phyloP scores from a whole-genome alignment of 2,888 invertebrate species.

The Clostera curtula region DNA sequence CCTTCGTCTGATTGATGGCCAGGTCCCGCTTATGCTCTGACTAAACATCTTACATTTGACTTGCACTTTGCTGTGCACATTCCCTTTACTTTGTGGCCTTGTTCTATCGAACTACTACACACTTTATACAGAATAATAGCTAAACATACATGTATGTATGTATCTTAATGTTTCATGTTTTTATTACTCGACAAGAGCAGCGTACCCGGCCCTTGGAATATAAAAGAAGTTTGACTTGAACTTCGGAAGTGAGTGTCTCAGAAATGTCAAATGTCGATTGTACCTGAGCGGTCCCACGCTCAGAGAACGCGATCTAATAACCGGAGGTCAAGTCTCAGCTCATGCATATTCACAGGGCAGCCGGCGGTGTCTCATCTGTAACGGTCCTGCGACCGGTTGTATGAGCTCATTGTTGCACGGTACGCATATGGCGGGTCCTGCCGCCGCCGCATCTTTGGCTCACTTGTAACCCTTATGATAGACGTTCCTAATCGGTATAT shows the following conservation, averaged over 20 bases:
- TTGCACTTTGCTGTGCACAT: slow-evolving; percentile 26
- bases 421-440: slow-evolving; percentile 38
- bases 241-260: slow-evolving; percentile 31
- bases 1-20: slow-evolving; percentile 57
- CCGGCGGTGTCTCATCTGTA: slow-evolving; percentile 64
- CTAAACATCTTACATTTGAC: slow-evolving; percentile 42
- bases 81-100: slow-evolving; percentile 10
- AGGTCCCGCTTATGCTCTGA: slow-evolving; percentile 36
- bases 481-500: too few relatives aligned
- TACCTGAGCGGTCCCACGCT: slow-evolving; percentile 58
- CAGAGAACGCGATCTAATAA: slow-evolving; percentile 57
- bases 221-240: slow-evolving; percentile 17
- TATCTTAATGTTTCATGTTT: too few relatives aligned
- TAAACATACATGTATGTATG: too few relatives aligned
- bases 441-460: slow-evolving; percentile 8
- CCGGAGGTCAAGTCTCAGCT: slow-evolving; percentile 66
- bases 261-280: slow-evolving; percentile 55
- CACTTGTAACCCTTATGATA: slow-evolving; percentile 7
- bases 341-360: slow-evolving; percentile 69
- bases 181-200: neutral
- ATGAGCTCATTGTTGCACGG: slow-evolving; percentile 60
- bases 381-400: slow-evolving; percentile 71
- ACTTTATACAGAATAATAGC: slow-evolving; percentile 1
- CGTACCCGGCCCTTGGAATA: slow-evolving; percentile 3
- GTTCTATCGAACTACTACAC: too few relatives aligned